Evolutionary conservation across 2,113 vertebrate species (phyloP).

Genomic region (Cynocephalus volans): DNA sequence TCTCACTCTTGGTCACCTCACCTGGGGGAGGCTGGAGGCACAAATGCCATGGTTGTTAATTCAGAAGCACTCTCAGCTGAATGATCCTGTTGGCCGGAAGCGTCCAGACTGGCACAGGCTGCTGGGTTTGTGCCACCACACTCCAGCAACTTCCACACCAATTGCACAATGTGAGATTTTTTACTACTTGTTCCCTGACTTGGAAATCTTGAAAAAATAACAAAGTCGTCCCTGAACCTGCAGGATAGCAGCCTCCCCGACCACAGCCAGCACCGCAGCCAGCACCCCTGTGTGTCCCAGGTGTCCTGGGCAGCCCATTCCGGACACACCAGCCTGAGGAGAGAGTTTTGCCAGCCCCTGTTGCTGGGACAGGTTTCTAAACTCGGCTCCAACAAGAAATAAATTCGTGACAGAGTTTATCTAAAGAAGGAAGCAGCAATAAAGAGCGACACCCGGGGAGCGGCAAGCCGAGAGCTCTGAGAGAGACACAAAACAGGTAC

Average conservation of each 20-base stretch:
- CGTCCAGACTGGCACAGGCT: fast-evolving
- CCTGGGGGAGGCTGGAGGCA: not conserved
- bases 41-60: fast-evolving
- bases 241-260: not conserved
- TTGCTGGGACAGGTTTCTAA: constrained; percentile 70
- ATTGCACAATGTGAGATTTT: not conserved
- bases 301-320: not conserved
- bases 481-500: constrained; percentile 88
- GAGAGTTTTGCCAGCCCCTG: not conserved
- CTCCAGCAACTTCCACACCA: not conserved
- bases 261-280: fast-evolving
- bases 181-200: not conserved
- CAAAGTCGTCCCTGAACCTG: fast-evolving
- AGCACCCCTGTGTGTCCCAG: fast-evolving
- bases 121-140: fast-evolving
- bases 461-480: constrained; percentile 77
- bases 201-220: not conserved
- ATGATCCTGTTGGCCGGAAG: fast-evolving
- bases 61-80: not conserved
- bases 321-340: not conserved
- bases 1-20: not conserved
- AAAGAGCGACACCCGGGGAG: constrained; percentile 81
- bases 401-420: constrained; percentile 79
- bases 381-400: constrained; percentile 77
- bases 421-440: constrained; percentile 85